These are phyloP conservation scores for Neogale vison DNA, from an alignment of 2,113 vertebrate genomes.

Conservation along the genomic window DNA sequence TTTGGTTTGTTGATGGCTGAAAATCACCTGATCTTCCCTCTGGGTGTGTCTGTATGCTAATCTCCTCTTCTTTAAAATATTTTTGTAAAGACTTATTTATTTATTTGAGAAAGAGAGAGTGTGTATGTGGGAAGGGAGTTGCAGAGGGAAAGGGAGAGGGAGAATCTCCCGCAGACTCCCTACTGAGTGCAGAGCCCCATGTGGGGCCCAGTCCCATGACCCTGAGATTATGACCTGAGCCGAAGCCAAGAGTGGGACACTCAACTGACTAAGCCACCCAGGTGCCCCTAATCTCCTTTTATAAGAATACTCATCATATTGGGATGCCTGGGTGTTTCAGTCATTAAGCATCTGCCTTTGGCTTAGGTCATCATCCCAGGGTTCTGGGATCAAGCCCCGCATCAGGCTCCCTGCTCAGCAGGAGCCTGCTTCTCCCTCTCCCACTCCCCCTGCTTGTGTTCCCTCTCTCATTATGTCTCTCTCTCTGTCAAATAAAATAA, in stretches of 20 bases:
- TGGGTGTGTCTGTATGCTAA: not conserved
- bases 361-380: too few relatives aligned
- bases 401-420: too few relatives aligned
- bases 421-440: too few relatives aligned
- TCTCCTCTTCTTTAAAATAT: not conserved
- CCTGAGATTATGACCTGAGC: not conserved
- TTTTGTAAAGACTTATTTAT: not conserved
- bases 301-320: not conserved
- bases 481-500: not conserved
- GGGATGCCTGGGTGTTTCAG: too few relatives aligned
- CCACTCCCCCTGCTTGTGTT: too few relatives aligned
- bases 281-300: not conserved
- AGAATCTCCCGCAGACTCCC: not conserved
- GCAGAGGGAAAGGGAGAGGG: not conserved
- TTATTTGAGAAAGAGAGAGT: not conserved
- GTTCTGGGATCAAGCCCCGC: too few relatives aligned
- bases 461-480: too few relatives aligned
- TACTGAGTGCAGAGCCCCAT: not conserved
- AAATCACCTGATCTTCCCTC: not conserved
- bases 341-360: too few relatives aligned
- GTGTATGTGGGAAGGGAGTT: not conserved
- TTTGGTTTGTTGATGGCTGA: not conserved
- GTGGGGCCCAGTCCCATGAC: not conserved
- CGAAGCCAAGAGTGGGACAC: not conserved
- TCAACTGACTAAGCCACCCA: not conserved